Percentiles rank a stretch among this genome's conserved stretches.
Evolutionary conservation across 2,888 invertebrate genomes (phyloP).

Genomic region (Phymatocera aterrima): DNA sequence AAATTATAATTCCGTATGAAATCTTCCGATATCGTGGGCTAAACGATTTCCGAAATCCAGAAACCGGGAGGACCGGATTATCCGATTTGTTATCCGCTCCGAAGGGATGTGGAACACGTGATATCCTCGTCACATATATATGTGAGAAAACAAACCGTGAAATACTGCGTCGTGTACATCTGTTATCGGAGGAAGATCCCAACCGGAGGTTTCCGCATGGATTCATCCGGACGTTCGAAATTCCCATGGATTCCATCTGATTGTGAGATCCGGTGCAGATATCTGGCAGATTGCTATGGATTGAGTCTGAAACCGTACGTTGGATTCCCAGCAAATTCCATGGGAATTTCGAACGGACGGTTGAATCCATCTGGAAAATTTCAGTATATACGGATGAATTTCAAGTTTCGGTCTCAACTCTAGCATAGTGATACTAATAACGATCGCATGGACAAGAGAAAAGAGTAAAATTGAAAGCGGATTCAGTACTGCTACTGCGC

Average conservation of each 20-base stretch:
- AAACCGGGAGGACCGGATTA: neutral
- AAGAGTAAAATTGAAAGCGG: neutral
- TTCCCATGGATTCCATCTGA: too few relatives aligned
- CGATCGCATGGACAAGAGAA: slow-evolving; percentile 1
- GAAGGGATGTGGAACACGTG: neutral
- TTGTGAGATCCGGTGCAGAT: too few relatives aligned
- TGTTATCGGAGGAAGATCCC: too few relatives aligned
- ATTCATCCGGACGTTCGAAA: too few relatives aligned
- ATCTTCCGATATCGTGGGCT: neutral
- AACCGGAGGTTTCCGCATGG: too few relatives aligned
- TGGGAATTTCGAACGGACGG: neutral
- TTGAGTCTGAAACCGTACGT: too few relatives aligned
- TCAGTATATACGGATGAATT: too few relatives aligned
- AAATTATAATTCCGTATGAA: neutral
- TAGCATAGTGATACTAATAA: neutral
- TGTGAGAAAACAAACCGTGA: neutral
- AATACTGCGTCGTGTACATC: slow-evolving; percentile 1
- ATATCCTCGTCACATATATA: too few relatives aligned
- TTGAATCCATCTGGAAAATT: neutral
- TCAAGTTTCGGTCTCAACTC: neutral
- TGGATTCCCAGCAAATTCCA: neutral
- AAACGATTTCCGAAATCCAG: neutral
- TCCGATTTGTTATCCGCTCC: neutral
- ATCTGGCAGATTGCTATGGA: too few relatives aligned
- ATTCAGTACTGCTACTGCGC: neutral